Evolutionary conservation across 2,113 vertebrate species (phyloP), one percentile per base, ranked within the genome.

Genomic region (Cyprinodon tularosa): DNA sequence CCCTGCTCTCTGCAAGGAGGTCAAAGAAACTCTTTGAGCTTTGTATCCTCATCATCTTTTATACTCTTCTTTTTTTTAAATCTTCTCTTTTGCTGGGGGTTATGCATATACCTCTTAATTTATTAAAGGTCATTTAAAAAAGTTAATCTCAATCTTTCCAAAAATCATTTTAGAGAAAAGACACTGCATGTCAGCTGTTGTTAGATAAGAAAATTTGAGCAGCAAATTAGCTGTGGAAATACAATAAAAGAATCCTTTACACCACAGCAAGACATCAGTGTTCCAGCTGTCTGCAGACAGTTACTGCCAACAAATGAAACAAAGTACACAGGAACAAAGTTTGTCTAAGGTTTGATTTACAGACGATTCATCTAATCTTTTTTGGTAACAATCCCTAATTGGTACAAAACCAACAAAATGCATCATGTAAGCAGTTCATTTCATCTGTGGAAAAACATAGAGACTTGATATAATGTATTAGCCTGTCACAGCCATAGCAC

Each of bases 1-100:
- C 62, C 87, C 64, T 81, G 60, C 71, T 82, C 76, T 74, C 73
- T 71, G 78, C 70, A 80, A 44, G 0, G 60, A 83, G 76, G 80
- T 83, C 82, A 81, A 68, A 45, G n/a, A 45, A 66, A 66, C 67
- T 48, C 39, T 2, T 47, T 72, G 59, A 84, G 38, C 79, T 75
- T 62, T 4, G 64, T 12, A 38, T 68, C 45, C 37, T 61, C 50
- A 1, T 69, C 20, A 73, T 36, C 62, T 74, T 57, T 81, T 29
- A 53, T 36, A 14, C 11, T 38, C 44, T 65, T 14, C 22, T 59
- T 72, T 73, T 50, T 57, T 76, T 77, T 76, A 36, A 74, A 39
- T 71, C 12, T 9, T 15, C 38, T 71, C 45, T 39, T 65, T 60
- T 53, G 22, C 22, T 67, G 59, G 38, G 67, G 48, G 39, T 61